Evolutionary conservation across 1,140 invertebrate species (phyloP).

Genomic region (Leptinotarsa texana): DNA sequence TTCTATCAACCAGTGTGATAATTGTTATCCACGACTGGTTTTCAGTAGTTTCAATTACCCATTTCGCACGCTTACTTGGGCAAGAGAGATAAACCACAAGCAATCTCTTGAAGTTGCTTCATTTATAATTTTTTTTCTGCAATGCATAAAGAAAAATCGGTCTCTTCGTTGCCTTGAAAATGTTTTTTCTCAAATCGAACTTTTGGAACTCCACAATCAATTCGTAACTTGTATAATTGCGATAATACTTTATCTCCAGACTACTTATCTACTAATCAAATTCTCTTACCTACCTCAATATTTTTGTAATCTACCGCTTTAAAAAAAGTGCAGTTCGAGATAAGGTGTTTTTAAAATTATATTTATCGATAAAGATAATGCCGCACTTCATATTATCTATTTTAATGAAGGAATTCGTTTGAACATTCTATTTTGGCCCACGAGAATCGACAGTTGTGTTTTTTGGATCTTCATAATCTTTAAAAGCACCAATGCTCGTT

Average conservation of each 20-base stretch:
- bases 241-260: neutral
- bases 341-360: neutral
- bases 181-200: no score
- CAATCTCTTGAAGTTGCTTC: no score
- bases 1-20: no score
- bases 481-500: neutral
- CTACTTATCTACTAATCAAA: neutral
- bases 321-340: neutral
- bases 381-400: neutral
- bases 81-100: no score
- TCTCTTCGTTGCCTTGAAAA: no score
- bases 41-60: no score
- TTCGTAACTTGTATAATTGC: neutral
- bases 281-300: slow-evolving; percentile 8
- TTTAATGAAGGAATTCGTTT: neutral
- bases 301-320: neutral
- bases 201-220: no score
- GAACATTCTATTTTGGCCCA: neutral
- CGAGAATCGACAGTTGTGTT: neutral
- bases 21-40: no score
- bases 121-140: no score
- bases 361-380: neutral
- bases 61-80: no score
- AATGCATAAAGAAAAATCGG: no score
- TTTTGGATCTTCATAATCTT: neutral